These are phyloP conservation scores for Nixonia krombeini DNA, from an alignment of 1,140 invertebrate genomes.

Conservation along the genomic window DNA sequence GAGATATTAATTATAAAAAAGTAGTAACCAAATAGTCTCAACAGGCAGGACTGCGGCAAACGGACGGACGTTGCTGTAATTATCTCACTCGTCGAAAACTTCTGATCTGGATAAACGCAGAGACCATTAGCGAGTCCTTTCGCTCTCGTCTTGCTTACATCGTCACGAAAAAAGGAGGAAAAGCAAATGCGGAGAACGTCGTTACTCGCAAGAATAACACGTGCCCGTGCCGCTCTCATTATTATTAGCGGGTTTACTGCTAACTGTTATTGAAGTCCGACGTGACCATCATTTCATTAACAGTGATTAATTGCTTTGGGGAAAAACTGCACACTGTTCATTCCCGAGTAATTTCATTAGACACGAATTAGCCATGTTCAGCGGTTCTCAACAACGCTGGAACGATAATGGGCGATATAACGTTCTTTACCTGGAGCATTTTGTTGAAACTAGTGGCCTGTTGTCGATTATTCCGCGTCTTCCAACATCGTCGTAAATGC, in stretches of 20 bases:
- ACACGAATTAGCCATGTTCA: too few relatives aligned
- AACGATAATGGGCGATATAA: too few relatives aligned
- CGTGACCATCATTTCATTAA: background rate
- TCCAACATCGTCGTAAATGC: too few relatives aligned
- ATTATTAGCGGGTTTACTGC: background rate
- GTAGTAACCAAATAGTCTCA: constrained; percentile 67
- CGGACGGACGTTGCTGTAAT: constrained; percentile 59
- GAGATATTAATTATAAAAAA: constrained; percentile 70
- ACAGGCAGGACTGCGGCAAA: constrained; percentile 50
- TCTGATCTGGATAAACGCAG: constrained; percentile 63
- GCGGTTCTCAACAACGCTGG: too few relatives aligned
- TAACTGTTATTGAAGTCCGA: too few relatives aligned
- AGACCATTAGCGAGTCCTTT: constrained; percentile 59
- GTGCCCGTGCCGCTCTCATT: constrained; percentile 16
- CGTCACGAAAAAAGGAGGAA: constrained; percentile 11
- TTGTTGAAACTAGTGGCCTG: too few relatives aligned
- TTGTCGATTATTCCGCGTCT: too few relatives aligned
- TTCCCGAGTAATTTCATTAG: too few relatives aligned
- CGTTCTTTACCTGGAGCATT: too few relatives aligned
- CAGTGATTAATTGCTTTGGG: too few relatives aligned
- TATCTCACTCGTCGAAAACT: constrained; percentile 67
- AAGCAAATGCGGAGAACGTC: constrained; percentile 6
- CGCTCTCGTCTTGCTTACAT: constrained; percentile 40
- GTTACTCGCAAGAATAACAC: constrained; percentile 28
- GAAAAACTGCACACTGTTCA: too few relatives aligned